A percentile compares a stretch with the other conserved stretches of the same genome.
These are phyloP conservation scores for Drosophila meridiana DNA, from an alignment of 2,888 invertebrate species.

Conservation along the genomic window DNA sequence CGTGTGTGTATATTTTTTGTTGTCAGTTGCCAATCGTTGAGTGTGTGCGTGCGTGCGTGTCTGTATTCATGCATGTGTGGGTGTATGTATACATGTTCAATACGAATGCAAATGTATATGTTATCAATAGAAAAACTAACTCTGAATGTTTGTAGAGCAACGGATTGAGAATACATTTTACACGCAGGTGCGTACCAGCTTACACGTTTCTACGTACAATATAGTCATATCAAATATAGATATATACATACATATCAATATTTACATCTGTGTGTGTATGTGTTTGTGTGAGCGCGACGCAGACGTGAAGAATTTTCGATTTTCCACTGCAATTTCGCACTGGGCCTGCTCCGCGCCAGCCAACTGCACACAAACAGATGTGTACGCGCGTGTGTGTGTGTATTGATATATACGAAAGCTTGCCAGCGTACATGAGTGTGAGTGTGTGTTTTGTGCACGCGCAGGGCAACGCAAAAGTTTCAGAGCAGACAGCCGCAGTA, in stretches of 20 bases:
- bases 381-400: slow-evolving; percentile 17
- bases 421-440: slow-evolving; percentile 12
- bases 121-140: slow-evolving; percentile 52
- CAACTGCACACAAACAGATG: slow-evolving; percentile 20
- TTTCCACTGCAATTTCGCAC: slow-evolving; percentile 88
- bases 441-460: slow-evolving; percentile 40
- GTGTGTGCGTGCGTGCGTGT: slow-evolving; percentile 19
- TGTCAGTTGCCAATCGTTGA: slow-evolving; percentile 48
- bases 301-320: slow-evolving; percentile 90
- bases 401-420: slow-evolving; percentile 8
- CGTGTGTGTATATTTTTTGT: slow-evolving; percentile 69
- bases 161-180: slow-evolving; percentile 82
- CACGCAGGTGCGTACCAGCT: slow-evolving; percentile 94
- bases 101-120: slow-evolving; percentile 31
- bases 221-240: not conserved
- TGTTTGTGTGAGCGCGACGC: slow-evolving; percentile 87
- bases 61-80: not conserved
- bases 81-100: slow-evolving; percentile 25
- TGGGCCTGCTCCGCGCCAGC: slow-evolving; percentile 91
- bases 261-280: slow-evolving; percentile 9
- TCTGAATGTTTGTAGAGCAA: slow-evolving; percentile 26
- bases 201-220: not conserved
- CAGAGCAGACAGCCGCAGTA: slow-evolving; percentile 56
- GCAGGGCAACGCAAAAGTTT: slow-evolving; percentile 58
- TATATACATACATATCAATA: slow-evolving; percentile 10